phyloP scores from a whole-genome alignment of 2,113 vertebrate genomes.

The Pipra filicauda region DNA sequence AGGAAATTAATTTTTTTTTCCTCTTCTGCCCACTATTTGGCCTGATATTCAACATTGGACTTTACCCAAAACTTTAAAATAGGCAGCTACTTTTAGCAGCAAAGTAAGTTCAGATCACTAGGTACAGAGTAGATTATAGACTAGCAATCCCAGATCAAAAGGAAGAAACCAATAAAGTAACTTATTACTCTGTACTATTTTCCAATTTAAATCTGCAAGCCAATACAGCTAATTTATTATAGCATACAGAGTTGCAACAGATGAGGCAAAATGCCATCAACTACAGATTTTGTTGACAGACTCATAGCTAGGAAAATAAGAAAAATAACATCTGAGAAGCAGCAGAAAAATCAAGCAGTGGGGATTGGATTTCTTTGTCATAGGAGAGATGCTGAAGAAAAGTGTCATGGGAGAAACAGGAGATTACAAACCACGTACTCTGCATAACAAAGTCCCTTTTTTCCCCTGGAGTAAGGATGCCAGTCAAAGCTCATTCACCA shows the following conservation, averaged over 20 bases:
- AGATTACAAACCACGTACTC: not conserved
- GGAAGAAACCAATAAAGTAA: slow-evolving; percentile 21
- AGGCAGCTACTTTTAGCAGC: not conserved
- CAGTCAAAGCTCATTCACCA: not conserved
- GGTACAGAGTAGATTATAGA: slow-evolving; percentile 20
- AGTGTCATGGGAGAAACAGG: not conserved
- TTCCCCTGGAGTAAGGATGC: not conserved
- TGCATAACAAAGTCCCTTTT: not conserved
- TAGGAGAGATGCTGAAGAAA: not conserved
- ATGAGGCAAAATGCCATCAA: not conserved
- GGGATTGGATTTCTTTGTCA: not conserved
- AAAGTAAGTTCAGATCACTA: not conserved
- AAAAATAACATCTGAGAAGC: not conserved
- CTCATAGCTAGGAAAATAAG: not conserved
- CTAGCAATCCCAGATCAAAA: slow-evolving; percentile 16
- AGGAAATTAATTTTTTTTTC: not conserved
- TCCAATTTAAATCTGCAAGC: not conserved
- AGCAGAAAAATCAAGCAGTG: not conserved
- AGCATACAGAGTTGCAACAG: not conserved
- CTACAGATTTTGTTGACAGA: not conserved
- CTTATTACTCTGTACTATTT: not conserved
- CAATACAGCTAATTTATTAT: slow-evolving; percentile 35
- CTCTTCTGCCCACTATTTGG: not conserved
- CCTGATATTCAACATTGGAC: not conserved
- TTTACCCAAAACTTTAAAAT: not conserved